A percentile compares a stretch with the other conserved stretches of the same genome.
phyloP scores from a whole-genome alignment of 2,113 vertebrate genomes.

The Condylura cristata region DNA sequence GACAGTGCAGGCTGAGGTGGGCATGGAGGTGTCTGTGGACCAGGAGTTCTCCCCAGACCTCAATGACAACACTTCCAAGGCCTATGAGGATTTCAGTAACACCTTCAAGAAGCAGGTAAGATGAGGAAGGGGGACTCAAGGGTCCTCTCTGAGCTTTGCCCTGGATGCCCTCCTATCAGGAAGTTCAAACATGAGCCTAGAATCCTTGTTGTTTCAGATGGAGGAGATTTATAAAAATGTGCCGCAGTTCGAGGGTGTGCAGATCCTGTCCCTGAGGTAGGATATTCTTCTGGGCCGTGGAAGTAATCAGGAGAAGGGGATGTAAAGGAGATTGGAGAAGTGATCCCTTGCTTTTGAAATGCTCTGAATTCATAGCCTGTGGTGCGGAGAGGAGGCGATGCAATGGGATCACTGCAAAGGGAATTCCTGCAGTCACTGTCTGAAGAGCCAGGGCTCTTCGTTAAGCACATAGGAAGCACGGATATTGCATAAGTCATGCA shows the following conservation, averaged over 20 bases:
- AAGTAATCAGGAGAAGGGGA: not conserved
- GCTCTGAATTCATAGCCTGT: not conserved
- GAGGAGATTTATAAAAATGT: not conserved
- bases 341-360: not conserved
- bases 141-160: not conserved
- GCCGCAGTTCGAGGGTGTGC: not conserved
- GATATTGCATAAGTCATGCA: not conserved
- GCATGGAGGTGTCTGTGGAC: slow-evolving; percentile 61
- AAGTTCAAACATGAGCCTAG: not conserved
- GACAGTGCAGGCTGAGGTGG: not conserved
- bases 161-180: no score
- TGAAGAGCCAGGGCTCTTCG: not conserved
- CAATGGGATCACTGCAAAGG: not conserved
- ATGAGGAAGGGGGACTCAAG: not conserved
- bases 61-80: rapidly evolving
- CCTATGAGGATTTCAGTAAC: not conserved
- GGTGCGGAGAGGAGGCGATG: not conserved
- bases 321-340: not conserved
- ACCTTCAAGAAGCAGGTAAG: slow-evolving; percentile 70
- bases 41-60: not conserved
- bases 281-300: not conserved
- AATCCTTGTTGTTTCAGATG: slow-evolving; percentile 69
- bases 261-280: slow-evolving; percentile 64
- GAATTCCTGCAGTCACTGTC: not conserved
- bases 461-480: not conserved